A percentile compares a stretch with the other conserved stretches of the same genome.
Evolutionary conservation across 2,797 vertebrate genomes (phyloP).

Genomic region (Lepilemur ruficaudatus): DNA sequence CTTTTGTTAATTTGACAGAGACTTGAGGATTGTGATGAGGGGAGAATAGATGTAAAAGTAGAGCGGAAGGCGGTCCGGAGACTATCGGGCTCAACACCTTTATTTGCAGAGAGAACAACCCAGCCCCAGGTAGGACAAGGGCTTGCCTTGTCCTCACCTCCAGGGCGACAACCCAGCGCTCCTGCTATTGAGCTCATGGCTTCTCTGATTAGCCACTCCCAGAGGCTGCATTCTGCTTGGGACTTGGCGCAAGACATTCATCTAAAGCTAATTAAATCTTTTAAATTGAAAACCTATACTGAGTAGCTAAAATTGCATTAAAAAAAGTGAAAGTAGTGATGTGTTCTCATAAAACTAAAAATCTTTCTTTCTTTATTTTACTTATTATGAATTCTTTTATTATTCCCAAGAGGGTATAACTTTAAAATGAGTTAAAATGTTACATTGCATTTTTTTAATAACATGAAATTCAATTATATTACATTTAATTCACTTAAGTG

Average conservation of each 20-base stretch:
- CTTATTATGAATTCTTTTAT: conserved; percentile 50
- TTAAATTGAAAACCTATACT: not conserved
- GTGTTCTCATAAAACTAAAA: conserved; percentile 30
- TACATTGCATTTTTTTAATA: conserved; percentile 34
- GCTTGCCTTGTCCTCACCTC: not conserved
- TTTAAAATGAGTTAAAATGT: conserved; percentile 55
- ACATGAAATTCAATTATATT: conserved; percentile 41
- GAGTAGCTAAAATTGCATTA: conserved; percentile 39
- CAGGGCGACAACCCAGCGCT: not conserved
- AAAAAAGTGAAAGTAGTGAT: not conserved
- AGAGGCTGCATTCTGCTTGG: not conserved
- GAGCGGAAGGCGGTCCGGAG: not conserved
- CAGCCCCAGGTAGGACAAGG: not conserved
- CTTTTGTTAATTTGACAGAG: not conserved
- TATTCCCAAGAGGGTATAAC: conserved; percentile 7
- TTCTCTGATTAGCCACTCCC: not conserved
- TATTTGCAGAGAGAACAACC: not conserved
- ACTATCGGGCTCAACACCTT: not conserved
- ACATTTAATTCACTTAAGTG: conserved; percentile 24
- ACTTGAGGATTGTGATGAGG: not conserved
- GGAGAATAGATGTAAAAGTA: not conserved
- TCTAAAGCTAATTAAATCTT: conserved; percentile 42
- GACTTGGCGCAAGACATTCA: not conserved
- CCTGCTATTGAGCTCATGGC: not conserved
- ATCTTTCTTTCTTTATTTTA: conserved; percentile 49